phyloP scores from a whole-genome alignment of 2,888 invertebrate genomes.

The Ceramica pisi region DNA sequence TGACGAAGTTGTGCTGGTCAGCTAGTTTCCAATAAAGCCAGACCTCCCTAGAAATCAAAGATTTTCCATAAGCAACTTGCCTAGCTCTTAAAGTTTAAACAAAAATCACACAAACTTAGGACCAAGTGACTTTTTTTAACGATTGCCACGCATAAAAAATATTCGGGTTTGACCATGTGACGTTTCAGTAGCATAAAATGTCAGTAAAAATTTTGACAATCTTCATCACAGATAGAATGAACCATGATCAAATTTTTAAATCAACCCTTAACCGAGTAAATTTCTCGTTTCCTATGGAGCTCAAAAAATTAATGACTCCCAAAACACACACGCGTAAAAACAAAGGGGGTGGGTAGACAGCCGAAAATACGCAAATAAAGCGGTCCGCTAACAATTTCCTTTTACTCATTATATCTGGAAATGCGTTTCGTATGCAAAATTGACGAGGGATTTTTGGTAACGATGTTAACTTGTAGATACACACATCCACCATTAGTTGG shows the following conservation, averaged over 20 bases:
- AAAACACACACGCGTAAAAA: constrained; percentile 84
- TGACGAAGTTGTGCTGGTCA: too few relatives aligned
- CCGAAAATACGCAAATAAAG: constrained; percentile 85
- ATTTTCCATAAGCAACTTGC: background rate
- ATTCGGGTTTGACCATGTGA: background rate
- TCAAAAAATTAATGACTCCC: constrained; percentile 85
- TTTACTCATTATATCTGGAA: constrained; percentile 80
- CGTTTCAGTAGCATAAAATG: background rate
- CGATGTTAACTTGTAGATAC: constrained; percentile 41
- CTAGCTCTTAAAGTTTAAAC: background rate
- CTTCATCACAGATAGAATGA: background rate
- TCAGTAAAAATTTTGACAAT: background rate
- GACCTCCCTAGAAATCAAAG: background rate
- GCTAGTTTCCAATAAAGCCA: background rate
- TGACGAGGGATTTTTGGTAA: constrained; percentile 67
- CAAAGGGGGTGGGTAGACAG: constrained; percentile 78
- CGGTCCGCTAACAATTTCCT: constrained; percentile 86
- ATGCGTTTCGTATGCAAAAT: constrained; percentile 72
- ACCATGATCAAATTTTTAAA: constrained; percentile 1
- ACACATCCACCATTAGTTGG: constrained; percentile 5
- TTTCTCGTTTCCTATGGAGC: constrained; percentile 80
- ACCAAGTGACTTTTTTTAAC: background rate
- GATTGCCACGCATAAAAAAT: background rate
- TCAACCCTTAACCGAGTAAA: constrained; percentile 66
- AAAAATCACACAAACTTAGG: background rate